Conservation (phyloP, 2,888 invertebrate genomes). For the Anorthoa munda region DNA sequence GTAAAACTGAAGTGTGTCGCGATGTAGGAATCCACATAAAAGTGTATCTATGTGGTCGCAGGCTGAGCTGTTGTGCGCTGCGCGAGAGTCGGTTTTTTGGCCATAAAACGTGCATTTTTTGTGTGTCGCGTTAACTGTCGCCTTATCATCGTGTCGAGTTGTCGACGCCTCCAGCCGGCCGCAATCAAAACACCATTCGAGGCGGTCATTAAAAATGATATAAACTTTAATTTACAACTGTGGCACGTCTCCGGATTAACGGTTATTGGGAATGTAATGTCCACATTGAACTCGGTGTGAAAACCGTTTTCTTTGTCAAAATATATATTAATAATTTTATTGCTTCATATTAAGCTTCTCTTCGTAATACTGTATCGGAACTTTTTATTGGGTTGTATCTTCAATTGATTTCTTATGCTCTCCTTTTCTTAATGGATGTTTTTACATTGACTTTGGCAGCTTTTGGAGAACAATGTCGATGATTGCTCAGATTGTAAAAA, state of each 20-base stretch:
- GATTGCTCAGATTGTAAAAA: neutral
- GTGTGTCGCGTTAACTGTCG: constrained; percentile 86
- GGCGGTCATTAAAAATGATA: constrained; percentile 89
- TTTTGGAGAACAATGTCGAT: constrained; percentile 6
- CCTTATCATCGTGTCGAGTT: constrained; percentile 90
- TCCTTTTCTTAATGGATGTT: neutral
- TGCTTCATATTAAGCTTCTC: constrained; percentile 63
- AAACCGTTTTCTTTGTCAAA: constrained; percentile 85
- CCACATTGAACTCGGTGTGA: constrained; percentile 80
- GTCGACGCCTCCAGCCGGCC: constrained; percentile 90
- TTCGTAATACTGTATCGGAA: neutral
- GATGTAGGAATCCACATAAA: constrained; percentile 87
- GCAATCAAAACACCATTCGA: constrained; percentile 91
- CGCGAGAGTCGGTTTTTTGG: constrained; percentile 80
- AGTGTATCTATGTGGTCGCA: constrained; percentile 71
- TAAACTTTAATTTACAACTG: constrained; percentile 90
- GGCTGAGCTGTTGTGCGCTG: constrained; percentile 60
- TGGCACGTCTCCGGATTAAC: constrained; percentile 86
- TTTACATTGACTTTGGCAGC: neutral
- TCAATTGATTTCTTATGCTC: neutral
- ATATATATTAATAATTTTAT: constrained; percentile 73
- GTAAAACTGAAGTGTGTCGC: constrained; percentile 86
- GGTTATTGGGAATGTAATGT: constrained; percentile 87
- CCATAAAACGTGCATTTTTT: constrained; percentile 88
- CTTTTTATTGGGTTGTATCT: neutral